These are phyloP conservation scores for Drosophila pruinosa DNA, from an alignment of 1,140 invertebrate genomes.

Conservation along the genomic window DNA sequence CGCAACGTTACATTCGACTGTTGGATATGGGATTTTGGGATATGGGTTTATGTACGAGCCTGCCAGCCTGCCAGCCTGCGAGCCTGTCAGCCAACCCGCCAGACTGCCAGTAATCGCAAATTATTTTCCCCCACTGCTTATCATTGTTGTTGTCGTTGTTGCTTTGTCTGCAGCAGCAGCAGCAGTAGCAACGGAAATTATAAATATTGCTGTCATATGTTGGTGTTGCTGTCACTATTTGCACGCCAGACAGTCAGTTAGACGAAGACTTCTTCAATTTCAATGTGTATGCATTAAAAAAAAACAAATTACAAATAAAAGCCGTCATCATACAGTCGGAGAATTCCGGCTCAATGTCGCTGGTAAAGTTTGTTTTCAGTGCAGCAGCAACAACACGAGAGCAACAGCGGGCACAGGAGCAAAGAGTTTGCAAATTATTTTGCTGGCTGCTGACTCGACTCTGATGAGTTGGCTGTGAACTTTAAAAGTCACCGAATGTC, in stretches of 20 bases:
- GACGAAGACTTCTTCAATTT: slow-evolving; percentile 45
- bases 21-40: slow-evolving; percentile 38
- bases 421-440: slow-evolving; percentile 64
- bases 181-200: slow-evolving; percentile 68
- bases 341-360: slow-evolving; percentile 46
- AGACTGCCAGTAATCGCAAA: slow-evolving; percentile 72
- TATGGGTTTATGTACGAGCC: slow-evolving; percentile 13
- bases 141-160: slow-evolving; percentile 37
- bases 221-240: slow-evolving; percentile 48
- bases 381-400: slow-evolving; percentile 33
- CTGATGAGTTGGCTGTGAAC: slow-evolving; percentile 53
- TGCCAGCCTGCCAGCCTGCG: neutral
- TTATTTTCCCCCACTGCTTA: slow-evolving; percentile 52
- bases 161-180: slow-evolving; percentile 51
- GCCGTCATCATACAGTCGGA: slow-evolving; percentile 30
- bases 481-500: slow-evolving; percentile 61
- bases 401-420: slow-evolving; percentile 22
- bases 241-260: slow-evolving; percentile 41
- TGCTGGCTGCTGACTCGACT: slow-evolving; percentile 59
- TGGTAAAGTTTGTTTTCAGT: slow-evolving; percentile 57
- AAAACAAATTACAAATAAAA: slow-evolving; percentile 14
- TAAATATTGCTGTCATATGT: slow-evolving; percentile 75
- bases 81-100: slow-evolving; percentile 14
- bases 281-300: slow-evolving; percentile 34
- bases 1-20: slow-evolving; percentile 48